Percentiles rank a stretch among this genome's conserved stretches.
These are phyloP conservation scores for Azorinus chamasolen DNA, from an alignment of 2,888 invertebrate species.

Conservation along the genomic window DNA sequence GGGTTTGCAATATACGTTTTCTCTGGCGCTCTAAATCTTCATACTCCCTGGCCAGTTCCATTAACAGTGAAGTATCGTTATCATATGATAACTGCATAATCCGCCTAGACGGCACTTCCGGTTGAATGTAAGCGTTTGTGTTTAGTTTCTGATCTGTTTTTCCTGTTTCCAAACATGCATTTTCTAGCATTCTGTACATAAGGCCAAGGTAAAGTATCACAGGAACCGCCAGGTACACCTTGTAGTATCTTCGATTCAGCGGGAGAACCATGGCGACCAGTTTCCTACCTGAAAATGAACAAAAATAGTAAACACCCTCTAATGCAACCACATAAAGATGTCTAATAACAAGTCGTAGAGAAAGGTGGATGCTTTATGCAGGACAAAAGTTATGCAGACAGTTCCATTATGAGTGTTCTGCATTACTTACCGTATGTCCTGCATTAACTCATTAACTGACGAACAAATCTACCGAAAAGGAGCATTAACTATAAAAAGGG, in stretches of 20 bases:
- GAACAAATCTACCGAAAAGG: too few species aligned
- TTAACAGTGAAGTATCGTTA: slow-evolving; percentile 22
- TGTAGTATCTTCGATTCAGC: slow-evolving; percentile 17
- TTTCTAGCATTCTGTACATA: slow-evolving; percentile 60
- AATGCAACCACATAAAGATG: too few species aligned
- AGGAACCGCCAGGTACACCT: slow-evolving; percentile 46
- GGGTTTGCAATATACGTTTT: slow-evolving; percentile 19
- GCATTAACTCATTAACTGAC: too few species aligned
- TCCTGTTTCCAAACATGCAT: slow-evolving; percentile 33
- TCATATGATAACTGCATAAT: slow-evolving; percentile 48
- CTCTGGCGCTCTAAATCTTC: slow-evolving; percentile 45
- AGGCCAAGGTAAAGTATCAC: slow-evolving; percentile 51
- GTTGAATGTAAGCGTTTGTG: slow-evolving; percentile 7
- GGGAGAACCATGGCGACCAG: too few species aligned
- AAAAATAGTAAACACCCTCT: too few species aligned
- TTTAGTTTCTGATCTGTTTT: not conserved
- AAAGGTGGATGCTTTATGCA: too few species aligned
- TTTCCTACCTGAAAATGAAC: too few species aligned
- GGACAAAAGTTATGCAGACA: too few species aligned
- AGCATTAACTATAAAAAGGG: too few species aligned
- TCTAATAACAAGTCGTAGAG: too few species aligned
- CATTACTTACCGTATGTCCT: too few species aligned
- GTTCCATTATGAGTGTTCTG: too few species aligned
- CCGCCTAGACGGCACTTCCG: slow-evolving; percentile 35
- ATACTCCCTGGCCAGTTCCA: slow-evolving; percentile 46